Evolutionary conservation across 1,140 invertebrate species (phyloP).

Genomic region (Tachypleus tridentatus): DNA sequence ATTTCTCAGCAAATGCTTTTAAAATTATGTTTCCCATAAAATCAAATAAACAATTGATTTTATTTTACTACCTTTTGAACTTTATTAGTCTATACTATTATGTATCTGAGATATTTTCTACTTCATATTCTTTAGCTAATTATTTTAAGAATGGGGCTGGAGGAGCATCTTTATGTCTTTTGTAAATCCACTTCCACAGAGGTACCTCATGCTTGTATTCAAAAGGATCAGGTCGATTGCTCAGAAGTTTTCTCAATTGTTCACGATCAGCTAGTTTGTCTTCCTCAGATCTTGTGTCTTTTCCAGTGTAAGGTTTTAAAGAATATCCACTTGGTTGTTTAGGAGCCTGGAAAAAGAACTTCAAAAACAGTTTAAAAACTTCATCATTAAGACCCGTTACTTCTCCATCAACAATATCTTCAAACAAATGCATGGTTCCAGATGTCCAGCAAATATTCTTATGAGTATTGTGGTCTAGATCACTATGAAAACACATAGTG

Average conservation of each 20-base stretch:
- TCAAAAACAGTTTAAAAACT: constrained; percentile 56
- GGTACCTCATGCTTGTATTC: constrained; percentile 54
- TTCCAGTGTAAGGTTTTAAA: constrained; percentile 57
- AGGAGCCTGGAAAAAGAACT: constrained; percentile 60
- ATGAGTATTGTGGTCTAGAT: constrained; percentile 48
- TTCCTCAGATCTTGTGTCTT: constrained; percentile 48
- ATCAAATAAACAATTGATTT: too few relatives aligned
- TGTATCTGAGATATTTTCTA: too few relatives aligned
- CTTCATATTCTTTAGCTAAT: too few relatives aligned
- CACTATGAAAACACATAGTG: constrained; percentile 51
- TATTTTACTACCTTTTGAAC: too few relatives aligned
- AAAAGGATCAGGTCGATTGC: constrained; percentile 49
- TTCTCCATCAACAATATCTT: constrained; percentile 53
- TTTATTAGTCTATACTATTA: too few relatives aligned
- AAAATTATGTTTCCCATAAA: too few relatives aligned
- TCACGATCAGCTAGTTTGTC: constrained; percentile 55
- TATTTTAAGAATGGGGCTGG: constrained; percentile 9
- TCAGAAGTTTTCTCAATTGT: constrained; percentile 43
- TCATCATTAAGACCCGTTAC: constrained; percentile 63
- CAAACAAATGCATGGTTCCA: constrained; percentile 55
- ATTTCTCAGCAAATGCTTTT: too few relatives aligned
- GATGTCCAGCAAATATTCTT: constrained; percentile 73
- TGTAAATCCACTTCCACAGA: constrained; percentile 60
- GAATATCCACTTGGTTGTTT: constrained; percentile 43
- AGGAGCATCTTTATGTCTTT: constrained; percentile 17